phyloP scores from a whole-genome alignment of 1,140 invertebrate genomes.

The Eupristina koningsbergeri region DNA sequence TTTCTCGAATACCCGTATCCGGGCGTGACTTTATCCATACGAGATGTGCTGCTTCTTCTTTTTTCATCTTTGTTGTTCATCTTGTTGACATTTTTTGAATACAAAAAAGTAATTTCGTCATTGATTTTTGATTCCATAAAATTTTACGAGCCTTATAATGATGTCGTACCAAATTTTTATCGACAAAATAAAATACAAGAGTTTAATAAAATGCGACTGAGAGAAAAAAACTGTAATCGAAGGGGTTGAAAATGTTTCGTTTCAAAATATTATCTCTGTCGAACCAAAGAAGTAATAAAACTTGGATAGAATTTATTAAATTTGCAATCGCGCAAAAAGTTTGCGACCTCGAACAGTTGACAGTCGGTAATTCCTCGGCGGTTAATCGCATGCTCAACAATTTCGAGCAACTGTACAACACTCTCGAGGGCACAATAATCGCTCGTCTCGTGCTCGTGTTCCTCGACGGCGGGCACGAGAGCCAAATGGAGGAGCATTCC shows the following conservation, averaged over 20 bases:
- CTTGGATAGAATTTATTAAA: too few species aligned
- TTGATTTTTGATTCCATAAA: background rate
- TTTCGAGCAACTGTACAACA: background rate
- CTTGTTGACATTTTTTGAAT: background rate
- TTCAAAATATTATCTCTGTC: too few species aligned
- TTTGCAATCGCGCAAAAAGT: too few species aligned
- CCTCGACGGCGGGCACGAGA: too few species aligned
- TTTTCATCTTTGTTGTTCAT: background rate
- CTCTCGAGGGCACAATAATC: conserved; percentile 10
- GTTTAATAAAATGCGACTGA: too few species aligned
- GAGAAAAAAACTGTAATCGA: too few species aligned
- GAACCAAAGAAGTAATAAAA: too few species aligned
- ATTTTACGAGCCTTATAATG: too few species aligned
- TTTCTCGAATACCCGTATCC: background rate
- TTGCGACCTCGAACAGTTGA: background rate
- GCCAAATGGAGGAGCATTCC: background rate
- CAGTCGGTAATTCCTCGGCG: background rate
- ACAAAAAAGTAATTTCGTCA: conserved; percentile 3
- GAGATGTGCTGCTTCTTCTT: background rate
- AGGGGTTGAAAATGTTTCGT: background rate
- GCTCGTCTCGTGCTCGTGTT: background rate
- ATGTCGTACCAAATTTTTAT: too few species aligned
- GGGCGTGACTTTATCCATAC: conserved; percentile 30
- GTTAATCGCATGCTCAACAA: background rate
- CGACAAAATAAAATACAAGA: too few species aligned